phyloP scores from a whole-genome alignment of 1,140 invertebrate species.

The Lepeophtheirus salmonis region DNA sequence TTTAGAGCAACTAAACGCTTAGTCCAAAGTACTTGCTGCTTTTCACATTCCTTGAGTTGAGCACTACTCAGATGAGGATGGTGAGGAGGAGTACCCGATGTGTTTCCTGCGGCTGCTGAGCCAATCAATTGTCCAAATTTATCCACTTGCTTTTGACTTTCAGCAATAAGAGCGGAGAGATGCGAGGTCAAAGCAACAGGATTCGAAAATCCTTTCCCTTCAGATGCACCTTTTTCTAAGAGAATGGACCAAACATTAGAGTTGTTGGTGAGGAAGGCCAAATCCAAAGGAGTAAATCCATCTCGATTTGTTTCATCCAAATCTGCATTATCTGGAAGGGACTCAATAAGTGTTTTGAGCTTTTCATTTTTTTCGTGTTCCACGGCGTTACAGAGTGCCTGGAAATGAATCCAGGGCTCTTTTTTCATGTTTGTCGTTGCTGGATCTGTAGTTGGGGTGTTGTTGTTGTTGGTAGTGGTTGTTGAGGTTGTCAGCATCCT shows the following conservation, averaged over 20 bases:
- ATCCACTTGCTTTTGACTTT: slow-evolving; percentile 13
- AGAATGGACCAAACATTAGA: slow-evolving; percentile 66
- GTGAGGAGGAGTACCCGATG: too few species aligned
- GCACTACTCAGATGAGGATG: background rate
- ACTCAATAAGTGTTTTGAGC: slow-evolving; percentile 65
- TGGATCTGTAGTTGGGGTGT: too few species aligned
- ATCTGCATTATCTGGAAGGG: slow-evolving; percentile 58
- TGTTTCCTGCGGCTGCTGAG: background rate
- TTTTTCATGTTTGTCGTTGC: too few species aligned
- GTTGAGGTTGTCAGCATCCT: too few species aligned
- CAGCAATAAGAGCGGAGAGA: background rate
- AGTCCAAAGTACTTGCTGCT: slow-evolving; percentile 68
- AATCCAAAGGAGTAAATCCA: slow-evolving; percentile 65
- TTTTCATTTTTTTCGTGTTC: slow-evolving; percentile 81
- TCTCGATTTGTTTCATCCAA: slow-evolving; percentile 82
- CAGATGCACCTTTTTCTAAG: slow-evolving; percentile 63
- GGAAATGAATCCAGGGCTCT: slow-evolving; percentile 22
- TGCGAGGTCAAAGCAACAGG: slow-evolving; percentile 3
- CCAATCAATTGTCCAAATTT: slow-evolving; percentile 12
- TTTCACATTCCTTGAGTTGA: slow-evolving; percentile 40
- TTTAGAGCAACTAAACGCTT: slow-evolving; percentile 55
- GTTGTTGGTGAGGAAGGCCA: slow-evolving; percentile 72
- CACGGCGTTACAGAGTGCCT: slow-evolving; percentile 71
- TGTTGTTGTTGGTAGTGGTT: too few species aligned
- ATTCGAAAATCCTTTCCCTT: slow-evolving; percentile 41